Evolutionary conservation across 2,113 vertebrate species (phyloP), one percentile per base, ranked within the genome.

Genomic region (Ochotona curzoniae): DNA sequence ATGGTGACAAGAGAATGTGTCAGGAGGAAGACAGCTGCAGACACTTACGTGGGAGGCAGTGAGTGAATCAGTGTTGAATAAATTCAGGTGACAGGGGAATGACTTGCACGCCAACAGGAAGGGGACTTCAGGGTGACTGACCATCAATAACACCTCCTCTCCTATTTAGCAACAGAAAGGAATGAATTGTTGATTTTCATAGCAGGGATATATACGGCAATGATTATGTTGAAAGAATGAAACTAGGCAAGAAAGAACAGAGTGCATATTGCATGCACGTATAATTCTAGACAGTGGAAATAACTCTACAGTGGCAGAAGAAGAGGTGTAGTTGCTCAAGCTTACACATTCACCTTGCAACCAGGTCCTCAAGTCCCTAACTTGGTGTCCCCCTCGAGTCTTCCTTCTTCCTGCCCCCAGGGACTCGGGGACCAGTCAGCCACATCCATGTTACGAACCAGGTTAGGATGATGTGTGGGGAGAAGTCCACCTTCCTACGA

Each of bases 41-140:
- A 87, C 70, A 47, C 93, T 87, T 26, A 83, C 25, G 25, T 57
- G 44, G 51, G 71, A 64, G 20, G 28, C 44, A 60, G 69, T 38
- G 13, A 30, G 74, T 17, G 12, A 57, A 57, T 57, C 54, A 57
- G 6, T 14, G 12, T 57, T 57, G 54, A 57, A 57, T 57, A 57
- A 57, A 57, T 18, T 18, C 74, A 79, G 20, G 28, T 17, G 23
- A 73, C 20, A 8, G 17, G 25, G n/a, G 26, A 61, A 25, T 63
- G 28, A 38, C 30, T 66, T 57, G 2, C 28, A 15, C 14, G 64
- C n/a, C 7, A 30, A 25, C 12, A 8, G 2, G 11, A 60, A 49
- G 15, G 54, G 57, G 7, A 23, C 28, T n/a, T 38, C 12, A 25
- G 47, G n/a, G 49, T 28, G 54, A 84, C 2, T 18, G 1, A 44